Evolutionary conservation across 1,140 invertebrate genomes (phyloP).

Genomic region (Babylonia areolata): DNA sequence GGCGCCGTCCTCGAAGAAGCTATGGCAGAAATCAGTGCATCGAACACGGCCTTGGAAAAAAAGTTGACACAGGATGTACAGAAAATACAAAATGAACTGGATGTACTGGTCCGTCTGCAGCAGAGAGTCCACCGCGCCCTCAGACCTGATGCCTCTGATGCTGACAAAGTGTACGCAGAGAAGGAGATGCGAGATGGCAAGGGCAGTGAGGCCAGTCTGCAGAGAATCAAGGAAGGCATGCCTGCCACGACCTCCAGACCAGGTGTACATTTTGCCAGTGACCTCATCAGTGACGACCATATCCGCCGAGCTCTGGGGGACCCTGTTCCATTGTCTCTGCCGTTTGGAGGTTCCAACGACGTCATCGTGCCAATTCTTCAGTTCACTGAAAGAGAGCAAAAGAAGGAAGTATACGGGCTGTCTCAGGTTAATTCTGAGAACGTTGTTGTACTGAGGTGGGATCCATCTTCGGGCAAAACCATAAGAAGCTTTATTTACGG

Average conservation of each 20-base stretch:
- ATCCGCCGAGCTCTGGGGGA: conserved; percentile 17
- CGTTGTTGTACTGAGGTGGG: neutral
- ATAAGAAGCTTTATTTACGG: neutral
- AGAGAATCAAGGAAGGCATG: neutral
- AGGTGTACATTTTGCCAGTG: conserved; percentile 4
- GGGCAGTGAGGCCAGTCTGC: conserved; percentile 6
- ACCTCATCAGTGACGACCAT: neutral
- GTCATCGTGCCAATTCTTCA: neutral
- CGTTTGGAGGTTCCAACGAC: neutral
- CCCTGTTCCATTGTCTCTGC: conserved; percentile 25
- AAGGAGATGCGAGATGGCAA: conserved; percentile 22
- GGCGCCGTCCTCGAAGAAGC: neutral
- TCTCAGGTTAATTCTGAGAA: neutral
- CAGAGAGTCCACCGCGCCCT: conserved; percentile 1
- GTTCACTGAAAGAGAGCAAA: neutral
- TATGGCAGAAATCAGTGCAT: neutral
- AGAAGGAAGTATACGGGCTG: neutral
- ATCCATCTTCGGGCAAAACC: neutral
- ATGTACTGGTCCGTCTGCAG: conserved; percentile 11
- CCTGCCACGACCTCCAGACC: conserved; percentile 8
- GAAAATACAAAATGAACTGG: neutral
- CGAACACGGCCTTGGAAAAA: neutral
- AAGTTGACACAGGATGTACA: neutral
- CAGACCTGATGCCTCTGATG: neutral
- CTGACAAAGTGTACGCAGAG: conserved; percentile 7